These are phyloP conservation scores for Pseudopleuronectes americanus DNA, from an alignment of 2,797 vertebrate genomes.

Conservation along the genomic window DNA sequence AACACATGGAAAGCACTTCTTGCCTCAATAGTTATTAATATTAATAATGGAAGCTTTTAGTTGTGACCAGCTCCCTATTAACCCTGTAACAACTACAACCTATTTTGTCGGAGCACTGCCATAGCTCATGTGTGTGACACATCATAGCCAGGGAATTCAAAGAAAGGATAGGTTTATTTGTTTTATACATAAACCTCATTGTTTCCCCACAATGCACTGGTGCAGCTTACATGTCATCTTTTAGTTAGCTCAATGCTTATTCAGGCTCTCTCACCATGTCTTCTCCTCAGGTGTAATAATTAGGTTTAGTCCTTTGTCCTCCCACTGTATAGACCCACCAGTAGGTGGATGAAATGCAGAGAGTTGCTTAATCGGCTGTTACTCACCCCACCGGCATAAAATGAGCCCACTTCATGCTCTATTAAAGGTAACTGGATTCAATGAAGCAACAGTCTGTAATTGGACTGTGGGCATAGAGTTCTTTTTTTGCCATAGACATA, in stretches of 20 bases:
- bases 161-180: not conserved
- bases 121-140: not conserved
- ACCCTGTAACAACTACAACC: constrained; percentile 37
- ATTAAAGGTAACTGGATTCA: constrained; percentile 82
- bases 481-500: constrained; percentile 56
- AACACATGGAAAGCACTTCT: constrained; percentile 32
- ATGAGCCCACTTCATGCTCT: constrained; percentile 81
- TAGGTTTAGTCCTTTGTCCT: constrained; percentile 49
- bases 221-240: not conserved
- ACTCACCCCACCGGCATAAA: constrained; percentile 76
- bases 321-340: constrained; percentile 55
- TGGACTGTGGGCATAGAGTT: constrained; percentile 68
- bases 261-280: constrained; percentile 21
- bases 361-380: constrained; percentile 75
- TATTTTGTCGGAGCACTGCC: not conserved
- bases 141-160: constrained; percentile 8
- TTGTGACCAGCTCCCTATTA: constrained; percentile 59
- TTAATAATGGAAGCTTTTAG: constrained; percentile 69
- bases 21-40: constrained; percentile 64
- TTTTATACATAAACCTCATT: not conserved
- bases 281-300: constrained; percentile 29
- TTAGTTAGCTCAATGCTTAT: not conserved
- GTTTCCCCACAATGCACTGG: not conserved
- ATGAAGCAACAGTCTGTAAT: constrained; percentile 77
- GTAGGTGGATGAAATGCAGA: constrained; percentile 77